Evolutionary conservation across 2,797 vertebrate species (phyloP), one percentile per base, ranked within the genome.

Genomic region (Ptychadena robeensis): DNA sequence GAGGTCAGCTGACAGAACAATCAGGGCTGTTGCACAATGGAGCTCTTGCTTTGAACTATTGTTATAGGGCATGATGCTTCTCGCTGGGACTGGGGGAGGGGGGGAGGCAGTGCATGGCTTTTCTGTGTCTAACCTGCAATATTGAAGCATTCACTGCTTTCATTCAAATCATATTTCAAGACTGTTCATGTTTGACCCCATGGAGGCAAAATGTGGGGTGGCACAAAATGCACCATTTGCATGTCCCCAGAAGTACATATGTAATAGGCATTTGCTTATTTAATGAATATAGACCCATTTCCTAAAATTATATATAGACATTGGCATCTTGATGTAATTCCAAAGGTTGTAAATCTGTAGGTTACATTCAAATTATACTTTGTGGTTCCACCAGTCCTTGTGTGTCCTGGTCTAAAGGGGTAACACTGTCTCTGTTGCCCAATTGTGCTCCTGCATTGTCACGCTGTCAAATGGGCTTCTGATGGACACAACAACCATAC

Each of bases 1-100:
- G 91, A 92, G 91, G 91, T 93, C 91, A 94, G 92, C 91, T 91
- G 91, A 92, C 91, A 88, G 90, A 90, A 91, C 92, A 91, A 92
- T 93, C 91, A 90, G 89, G 82, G 88, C 87, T 73, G 88, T 87
- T 84, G 90, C 89, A 85, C 88, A 90, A 88, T 82, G 85, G 86
- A 92, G 90, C 91, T 91, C 91, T 61, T 89, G 88, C 90, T 90
- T 92, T 94, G 89, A 89, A 90, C 90, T 89, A 89, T 93, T 93
- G 91, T 91, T 89, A 89, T 73, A 86, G 88, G 88, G 89, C 89
- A 80, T 53, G 61, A 66, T 48, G 88, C 87, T 88, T 83, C 89
- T 87, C 81, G 83, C 80, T 79, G 86, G 73, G 86, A 3, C 34
- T 67, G 85, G 86, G 66, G 87, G 86, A 81, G 81, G 79, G 87